Conservation (phyloP, 2,888 invertebrate genomes). For the Cataglyphis cursor region DNA sequence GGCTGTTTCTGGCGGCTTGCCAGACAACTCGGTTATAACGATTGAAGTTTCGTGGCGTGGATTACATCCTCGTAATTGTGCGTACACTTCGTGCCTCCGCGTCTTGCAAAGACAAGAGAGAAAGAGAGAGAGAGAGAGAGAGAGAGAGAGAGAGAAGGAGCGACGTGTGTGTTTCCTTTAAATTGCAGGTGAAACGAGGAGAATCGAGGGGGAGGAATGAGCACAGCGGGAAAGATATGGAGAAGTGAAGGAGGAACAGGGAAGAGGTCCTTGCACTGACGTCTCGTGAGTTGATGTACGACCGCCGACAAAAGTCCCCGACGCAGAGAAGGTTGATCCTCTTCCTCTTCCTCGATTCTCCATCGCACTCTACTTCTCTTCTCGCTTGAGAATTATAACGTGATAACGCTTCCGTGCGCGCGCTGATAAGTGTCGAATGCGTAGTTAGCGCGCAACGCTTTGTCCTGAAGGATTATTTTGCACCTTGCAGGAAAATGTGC, state of each 20-base stretch:
- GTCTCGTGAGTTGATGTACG: constrained; percentile 59
- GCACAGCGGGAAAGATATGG: constrained; percentile 3
- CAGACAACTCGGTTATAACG: constrained; percentile 82
- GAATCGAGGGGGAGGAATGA: constrained; percentile 39
- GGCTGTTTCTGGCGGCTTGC: constrained; percentile 70
- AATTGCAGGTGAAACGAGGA: constrained; percentile 55
- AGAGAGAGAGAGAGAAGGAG: background rate
- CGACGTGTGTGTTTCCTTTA: constrained; percentile 48
- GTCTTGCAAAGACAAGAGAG: constrained; percentile 35
- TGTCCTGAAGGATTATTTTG: constrained; percentile 30
- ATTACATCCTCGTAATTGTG: constrained; percentile 77
- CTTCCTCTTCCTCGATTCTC: background rate
- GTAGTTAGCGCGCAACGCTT: constrained; percentile 17
- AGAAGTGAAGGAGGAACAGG: background rate
- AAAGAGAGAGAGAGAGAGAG: background rate
- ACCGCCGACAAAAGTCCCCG: constrained; percentile 58
- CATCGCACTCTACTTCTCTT: constrained; percentile 12
- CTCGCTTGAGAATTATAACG: constrained; percentile 47
- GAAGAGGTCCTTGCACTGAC: constrained; percentile 59
- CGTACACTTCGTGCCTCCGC: constrained; percentile 62
- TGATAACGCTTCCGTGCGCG: constrained; percentile 20
- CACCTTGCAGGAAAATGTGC: background rate
- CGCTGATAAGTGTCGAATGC: constrained; percentile 56
- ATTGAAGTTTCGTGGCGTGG: constrained; percentile 80
- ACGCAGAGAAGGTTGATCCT: constrained; percentile 47